Conservation (phyloP, 2,113 vertebrate species). For the human (Homo sapiens) region GRCh38 chr16:78341501-78342000, state of each 20-base stretch:
- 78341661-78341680: background rate
- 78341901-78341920: no score
- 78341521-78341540: background rate
- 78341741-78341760: background rate
- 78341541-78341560: background rate
- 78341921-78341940: no score
- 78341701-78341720: no score
- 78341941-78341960: no score
- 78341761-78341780: background rate
- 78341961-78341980: no score
- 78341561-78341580: background rate
- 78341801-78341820: background rate
- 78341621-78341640: background rate
- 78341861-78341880: no score
- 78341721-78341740: background rate
- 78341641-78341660: no score
- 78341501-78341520: background rate
- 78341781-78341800: background rate
- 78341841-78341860: no score
- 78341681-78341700: background rate
- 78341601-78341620: background rate
- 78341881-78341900: no score
- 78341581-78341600: background rate
- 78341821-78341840: background rate
- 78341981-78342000: no score